Percentiles rank a stretch among this genome's conserved stretches.
These are phyloP conservation scores for Macrosoma leucophasiata DNA, from an alignment of 2,888 invertebrate genomes.

Conservation along the genomic window DNA sequence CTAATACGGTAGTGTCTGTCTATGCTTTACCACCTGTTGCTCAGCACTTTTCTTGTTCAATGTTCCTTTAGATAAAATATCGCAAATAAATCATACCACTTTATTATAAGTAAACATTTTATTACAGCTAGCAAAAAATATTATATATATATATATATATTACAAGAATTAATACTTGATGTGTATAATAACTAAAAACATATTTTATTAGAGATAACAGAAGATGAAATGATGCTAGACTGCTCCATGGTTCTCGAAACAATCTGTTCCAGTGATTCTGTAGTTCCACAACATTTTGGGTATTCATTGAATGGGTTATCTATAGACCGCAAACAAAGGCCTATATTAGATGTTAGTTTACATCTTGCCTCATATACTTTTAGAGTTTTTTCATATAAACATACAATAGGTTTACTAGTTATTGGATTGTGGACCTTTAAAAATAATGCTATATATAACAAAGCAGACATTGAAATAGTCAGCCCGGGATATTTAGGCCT, in stretches of 20 bases:
- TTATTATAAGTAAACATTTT: too few relatives aligned
- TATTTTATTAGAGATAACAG: too few relatives aligned
- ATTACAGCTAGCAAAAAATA: too few relatives aligned
- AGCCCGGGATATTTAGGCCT: constrained; percentile 79
- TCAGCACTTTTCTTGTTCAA: too few relatives aligned
- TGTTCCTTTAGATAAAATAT: too few relatives aligned
- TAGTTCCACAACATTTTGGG: constrained; percentile 39
- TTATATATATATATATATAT: too few relatives aligned
- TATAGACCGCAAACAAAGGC: constrained; percentile 62
- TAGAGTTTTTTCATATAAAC: constrained; percentile 50
- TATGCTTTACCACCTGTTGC: too few relatives aligned
- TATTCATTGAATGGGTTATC: constrained; percentile 75
- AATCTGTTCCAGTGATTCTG: constrained; percentile 14
- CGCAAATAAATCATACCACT: too few relatives aligned
- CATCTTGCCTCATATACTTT: constrained; percentile 49
- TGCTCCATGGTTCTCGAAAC: constrained; percentile 30
- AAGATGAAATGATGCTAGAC: constrained; percentile 20
- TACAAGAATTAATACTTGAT: too few relatives aligned
- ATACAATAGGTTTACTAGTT: constrained; percentile 34
- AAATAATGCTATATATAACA: constrained; percentile 72
- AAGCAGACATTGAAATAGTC: constrained; percentile 61
- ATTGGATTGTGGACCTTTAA: constrained; percentile 71
- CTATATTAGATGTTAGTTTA: constrained; percentile 50
- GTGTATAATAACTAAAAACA: too few relatives aligned
- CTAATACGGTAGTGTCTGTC: too few relatives aligned